Conservation (phyloP, 1,140 invertebrate genomes). For the Drosophila rufa region DNA sequence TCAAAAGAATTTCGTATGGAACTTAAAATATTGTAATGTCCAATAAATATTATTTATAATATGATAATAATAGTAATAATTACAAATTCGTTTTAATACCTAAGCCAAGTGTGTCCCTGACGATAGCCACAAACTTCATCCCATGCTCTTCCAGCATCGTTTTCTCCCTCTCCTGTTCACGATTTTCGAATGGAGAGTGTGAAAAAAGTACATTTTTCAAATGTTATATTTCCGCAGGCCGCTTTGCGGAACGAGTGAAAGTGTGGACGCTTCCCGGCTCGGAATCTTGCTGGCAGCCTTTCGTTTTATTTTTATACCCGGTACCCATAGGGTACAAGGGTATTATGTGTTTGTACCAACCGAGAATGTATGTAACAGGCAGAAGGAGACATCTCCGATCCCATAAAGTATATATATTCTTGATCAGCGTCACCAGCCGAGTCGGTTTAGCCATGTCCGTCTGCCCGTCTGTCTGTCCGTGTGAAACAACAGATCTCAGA, state of each 20-base stretch:
- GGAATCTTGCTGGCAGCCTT: slow-evolving; percentile 30
- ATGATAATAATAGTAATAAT: neutral
- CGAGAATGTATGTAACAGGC: too few species aligned
- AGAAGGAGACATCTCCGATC: too few species aligned
- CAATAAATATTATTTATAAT: too few species aligned
- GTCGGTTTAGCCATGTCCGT: too few species aligned
- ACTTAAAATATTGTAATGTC: too few species aligned
- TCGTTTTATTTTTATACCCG: slow-evolving; percentile 58
- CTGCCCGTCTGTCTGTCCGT: too few species aligned
- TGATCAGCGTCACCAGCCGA: too few species aligned
- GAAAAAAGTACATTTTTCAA: slow-evolving; percentile 84
- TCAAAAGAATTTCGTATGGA: too few species aligned
- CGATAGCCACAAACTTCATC: neutral
- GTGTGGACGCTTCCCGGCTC: slow-evolving; percentile 43
- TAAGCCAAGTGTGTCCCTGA: slow-evolving; percentile 2
- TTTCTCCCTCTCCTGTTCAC: slow-evolving; percentile 2
- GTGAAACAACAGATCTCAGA: too few species aligned
- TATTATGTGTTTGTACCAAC: too few species aligned
- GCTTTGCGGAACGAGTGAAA: slow-evolving; percentile 68
- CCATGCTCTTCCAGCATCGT: neutral
- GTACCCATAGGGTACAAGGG: too few species aligned
- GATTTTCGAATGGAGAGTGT: slow-evolving; percentile 38
- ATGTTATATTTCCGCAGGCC: slow-evolving; percentile 71
- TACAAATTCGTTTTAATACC: neutral
- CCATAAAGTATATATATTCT: too few species aligned